Evolutionary conservation across 2,797 vertebrate species (phyloP), one percentile per base, ranked within the genome.

Genomic region (Lophius americanus): DNA sequence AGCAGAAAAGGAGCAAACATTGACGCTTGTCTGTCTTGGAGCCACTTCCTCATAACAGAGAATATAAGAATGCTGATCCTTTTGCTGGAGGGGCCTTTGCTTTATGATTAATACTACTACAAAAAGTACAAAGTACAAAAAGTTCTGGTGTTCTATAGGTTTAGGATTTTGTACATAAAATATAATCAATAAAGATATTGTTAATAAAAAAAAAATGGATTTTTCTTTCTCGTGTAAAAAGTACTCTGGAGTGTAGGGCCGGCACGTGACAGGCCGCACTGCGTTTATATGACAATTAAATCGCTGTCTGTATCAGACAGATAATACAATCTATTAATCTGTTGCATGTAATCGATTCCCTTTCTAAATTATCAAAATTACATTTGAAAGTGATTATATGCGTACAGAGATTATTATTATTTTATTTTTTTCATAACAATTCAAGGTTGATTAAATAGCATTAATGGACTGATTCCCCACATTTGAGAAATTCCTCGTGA

Each of bases 41-140:
- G 49, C 8, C 50, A 14, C 48, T 60, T 66, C 8, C 42, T 42
- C 7, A 61, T 58, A 3, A 38, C 8, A 5, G 56, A 32, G 69
- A 68, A 72, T 23, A 6, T 41, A 12, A 52, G 47, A 33, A 66
- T 65, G 14, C 53, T 38, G 10, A 46, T 50, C 10, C 4, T 67
- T 81, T 64, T 60, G 54, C 69, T 13, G 5, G 0, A 58, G 23
- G 62, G 60, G 7, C 2, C n/a, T 9, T 32, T 9, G 0, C 23
- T 70, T 70, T 43, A 13, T 6, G 10, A 23, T 48, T 57, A 61
- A 70, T 66, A 51, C 3, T 0, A 63, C n/a, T 41, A 4, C 13
- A 4, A 63, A 70, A 70, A 51, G 52, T 46, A 37, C 8, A 58
- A 51, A 41, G n/a, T 2, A 59, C 68, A 71, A 7, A 12, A 53